Percentiles rank a stretch among this genome's conserved stretches.
Evolutionary conservation across 2,113 vertebrate species (phyloP).

Genomic region (Rhipidura dahli): DNA sequence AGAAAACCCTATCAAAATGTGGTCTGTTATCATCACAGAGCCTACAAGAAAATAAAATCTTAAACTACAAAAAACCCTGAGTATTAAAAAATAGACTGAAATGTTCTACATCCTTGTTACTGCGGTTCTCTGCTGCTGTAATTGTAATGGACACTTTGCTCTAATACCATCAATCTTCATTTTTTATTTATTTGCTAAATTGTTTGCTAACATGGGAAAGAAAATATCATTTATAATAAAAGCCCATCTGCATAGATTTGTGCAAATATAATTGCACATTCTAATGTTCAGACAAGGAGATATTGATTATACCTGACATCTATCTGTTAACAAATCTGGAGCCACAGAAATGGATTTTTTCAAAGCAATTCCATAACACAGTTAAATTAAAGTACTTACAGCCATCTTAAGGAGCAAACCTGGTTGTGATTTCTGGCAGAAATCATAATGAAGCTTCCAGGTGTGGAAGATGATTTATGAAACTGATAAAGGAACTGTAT

Average conservation of each 20-base stretch:
- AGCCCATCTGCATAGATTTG: neutral
- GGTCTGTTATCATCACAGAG: neutral
- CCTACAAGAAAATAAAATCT: neutral
- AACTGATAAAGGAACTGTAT: neutral
- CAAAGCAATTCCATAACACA: neutral
- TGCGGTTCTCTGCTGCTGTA: neutral
- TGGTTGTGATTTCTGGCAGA: neutral
- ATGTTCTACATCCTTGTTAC: neutral
- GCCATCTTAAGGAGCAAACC: neutral
- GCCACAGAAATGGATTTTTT: neutral
- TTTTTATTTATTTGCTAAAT: conserved; percentile 50
- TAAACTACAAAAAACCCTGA: neutral
- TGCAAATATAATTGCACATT: neutral
- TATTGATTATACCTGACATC: neutral
- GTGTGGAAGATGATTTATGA: neutral
- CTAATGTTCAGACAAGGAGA: neutral
- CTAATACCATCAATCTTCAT: neutral
- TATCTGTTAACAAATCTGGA: neutral
- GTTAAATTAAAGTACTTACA: neutral
- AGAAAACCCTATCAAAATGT: neutral
- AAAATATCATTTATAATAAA: neutral
- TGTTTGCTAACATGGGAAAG: neutral
- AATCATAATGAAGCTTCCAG: neutral
- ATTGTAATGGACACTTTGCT: neutral
- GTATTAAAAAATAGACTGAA: neutral